Evolutionary conservation across 2,797 vertebrate genomes (phyloP), one percentile per base, ranked within the genome.

Genomic region (Tarsius wallacei): DNA sequence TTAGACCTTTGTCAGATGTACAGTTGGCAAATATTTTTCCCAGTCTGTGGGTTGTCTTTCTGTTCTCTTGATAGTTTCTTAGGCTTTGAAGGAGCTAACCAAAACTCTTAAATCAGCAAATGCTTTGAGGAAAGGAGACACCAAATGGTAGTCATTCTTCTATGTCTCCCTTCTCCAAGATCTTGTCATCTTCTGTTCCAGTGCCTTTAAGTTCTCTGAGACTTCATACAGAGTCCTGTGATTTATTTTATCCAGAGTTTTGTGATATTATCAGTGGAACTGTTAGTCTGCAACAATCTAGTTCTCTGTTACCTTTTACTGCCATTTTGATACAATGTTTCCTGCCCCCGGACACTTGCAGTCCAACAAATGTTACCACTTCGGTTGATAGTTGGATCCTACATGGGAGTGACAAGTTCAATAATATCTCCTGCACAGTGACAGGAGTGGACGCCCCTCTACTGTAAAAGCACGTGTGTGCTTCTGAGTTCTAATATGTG

Each of bases 401-500:
- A 3, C 7, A 53, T 10, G 31, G 74, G 17, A 3, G 5, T 1
- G 19, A n/a, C 73, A n/a, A 4, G 17, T 0, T 36, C 28, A 14
- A 1, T 6, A 7, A 2, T 14, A 10, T 5, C 61, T 21, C 51
- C 36, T 1, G n/a, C 31, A 1, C 0, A n/a, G 63, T 5, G 28
- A 0, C 10, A 0, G 36, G 70, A 12, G 26, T 0, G 17, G 84
- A 16, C 2, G 0, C 2, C 31, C 74, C n/a, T 36, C 63, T n/a
- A 0, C 16, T 51, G 36, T 19, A 68, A 24, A 64, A 28, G 7
- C 2, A 0, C 49, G 0, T 2, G 0, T 1, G 5, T 8, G 0
- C 16, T 7, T 31, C 70, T 4, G 66, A 26, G n/a, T 21, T 3
- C 57, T 11, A 0, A 0, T 11, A 3, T 0, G 1, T 77, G 15